Conservation (phyloP, 1,140 invertebrate species). For the Drosophila funebris region DNA sequence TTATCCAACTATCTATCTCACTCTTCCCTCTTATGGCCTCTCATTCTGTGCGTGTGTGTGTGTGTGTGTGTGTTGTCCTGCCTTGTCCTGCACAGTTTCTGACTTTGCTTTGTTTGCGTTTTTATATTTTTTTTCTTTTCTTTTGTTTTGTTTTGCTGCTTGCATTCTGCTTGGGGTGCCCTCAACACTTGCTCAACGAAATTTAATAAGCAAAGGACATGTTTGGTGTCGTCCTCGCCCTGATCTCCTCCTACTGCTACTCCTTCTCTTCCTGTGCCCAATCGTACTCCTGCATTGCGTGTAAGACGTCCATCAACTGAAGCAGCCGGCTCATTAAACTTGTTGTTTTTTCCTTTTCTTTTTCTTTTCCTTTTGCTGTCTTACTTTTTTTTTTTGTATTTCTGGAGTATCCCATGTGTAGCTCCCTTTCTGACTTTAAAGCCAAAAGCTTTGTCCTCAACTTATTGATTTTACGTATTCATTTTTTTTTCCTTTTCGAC, state of each 20-base stretch:
- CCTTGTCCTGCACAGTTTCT: slow-evolving; percentile 34
- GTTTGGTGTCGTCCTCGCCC: slow-evolving; percentile 59
- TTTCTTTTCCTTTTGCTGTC: no score
- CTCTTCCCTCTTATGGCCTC: not conserved
- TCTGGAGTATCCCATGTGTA: slow-evolving; percentile 12
- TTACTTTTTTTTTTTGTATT: not conserved
- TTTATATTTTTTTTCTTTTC: slow-evolving; percentile 20
- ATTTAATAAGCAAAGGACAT: slow-evolving; percentile 81
- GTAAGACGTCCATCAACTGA: slow-evolving; percentile 73
- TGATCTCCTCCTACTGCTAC: not conserved
- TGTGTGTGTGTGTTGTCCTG: slow-evolving; percentile 26
- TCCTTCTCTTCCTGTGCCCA: slow-evolving; percentile 5
- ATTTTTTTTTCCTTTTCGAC: not conserved
- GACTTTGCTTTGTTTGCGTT: slow-evolving; percentile 76
- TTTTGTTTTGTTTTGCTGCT: not conserved
- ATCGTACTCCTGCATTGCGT: slow-evolving; percentile 56
- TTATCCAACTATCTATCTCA: slow-evolving; percentile 13
- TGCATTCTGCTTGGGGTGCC: slow-evolving; percentile 38
- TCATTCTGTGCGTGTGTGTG: slow-evolving; percentile 7
- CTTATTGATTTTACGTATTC: slow-evolving; percentile 38
- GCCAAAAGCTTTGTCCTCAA: slow-evolving; percentile 26
- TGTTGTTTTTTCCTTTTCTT: slow-evolving; percentile 23
- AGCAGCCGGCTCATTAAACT: slow-evolving; percentile 77
- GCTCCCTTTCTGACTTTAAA: slow-evolving; percentile 55
- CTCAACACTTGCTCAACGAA: slow-evolving; percentile 75